A percentile compares a stretch with the other conserved stretches of the same genome.
Conservation (phyloP, 2,888 invertebrate genomes). For the Seladonia tumulorum region DNA sequence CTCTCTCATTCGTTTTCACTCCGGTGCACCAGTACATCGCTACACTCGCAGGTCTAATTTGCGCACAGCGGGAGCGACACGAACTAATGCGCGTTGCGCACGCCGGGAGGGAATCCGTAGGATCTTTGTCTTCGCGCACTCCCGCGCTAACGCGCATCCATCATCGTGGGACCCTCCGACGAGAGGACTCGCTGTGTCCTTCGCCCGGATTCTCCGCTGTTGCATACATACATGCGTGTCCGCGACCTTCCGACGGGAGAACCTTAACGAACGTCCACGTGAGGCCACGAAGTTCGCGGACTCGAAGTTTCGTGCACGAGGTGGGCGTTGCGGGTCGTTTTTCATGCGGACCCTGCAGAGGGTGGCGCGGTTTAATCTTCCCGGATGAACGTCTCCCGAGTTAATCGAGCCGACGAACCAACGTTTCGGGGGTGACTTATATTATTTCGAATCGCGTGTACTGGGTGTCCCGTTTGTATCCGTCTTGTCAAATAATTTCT, state of each 20-base stretch:
- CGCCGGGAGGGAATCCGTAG: constrained; percentile 77
- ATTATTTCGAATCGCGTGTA: neutral
- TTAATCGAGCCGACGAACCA: neutral
- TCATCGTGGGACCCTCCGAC: constrained; percentile 73
- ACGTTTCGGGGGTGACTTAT: neutral
- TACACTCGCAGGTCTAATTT: constrained; percentile 80
- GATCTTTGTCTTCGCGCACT: constrained; percentile 81
- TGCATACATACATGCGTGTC: neutral
- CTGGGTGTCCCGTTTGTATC: neutral
- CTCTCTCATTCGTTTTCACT: constrained; percentile 37
- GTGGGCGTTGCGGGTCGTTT: constrained; percentile 14
- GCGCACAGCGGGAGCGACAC: constrained; percentile 83
- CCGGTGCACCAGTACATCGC: constrained; percentile 63
- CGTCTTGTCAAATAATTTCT: neutral
- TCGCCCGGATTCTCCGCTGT: constrained; percentile 25
- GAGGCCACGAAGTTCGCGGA: neutral
- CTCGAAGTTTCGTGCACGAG: neutral
- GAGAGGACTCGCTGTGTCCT: constrained; percentile 39
- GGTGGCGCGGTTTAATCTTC: constrained; percentile 11
- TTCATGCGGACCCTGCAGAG: neutral
- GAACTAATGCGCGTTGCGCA: constrained; percentile 81
- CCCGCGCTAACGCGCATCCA: constrained; percentile 82
- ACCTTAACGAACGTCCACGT: neutral
- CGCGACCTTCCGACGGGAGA: neutral
- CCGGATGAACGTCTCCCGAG: neutral